These are phyloP conservation scores for Muraenolepis orangiensis DNA, from an alignment of 2,797 vertebrate species.

Conservation along the genomic window DNA sequence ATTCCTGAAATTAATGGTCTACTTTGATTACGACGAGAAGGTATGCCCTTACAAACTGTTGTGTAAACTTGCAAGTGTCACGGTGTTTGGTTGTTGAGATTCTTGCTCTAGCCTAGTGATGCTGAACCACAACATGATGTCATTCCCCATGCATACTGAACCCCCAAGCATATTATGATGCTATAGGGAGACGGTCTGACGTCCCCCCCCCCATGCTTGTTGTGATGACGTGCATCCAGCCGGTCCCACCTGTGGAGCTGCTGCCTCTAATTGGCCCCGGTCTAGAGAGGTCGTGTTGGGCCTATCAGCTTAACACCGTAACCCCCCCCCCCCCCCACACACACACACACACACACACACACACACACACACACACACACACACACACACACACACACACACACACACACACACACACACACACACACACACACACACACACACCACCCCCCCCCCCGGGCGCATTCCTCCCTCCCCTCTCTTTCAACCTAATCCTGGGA, in stretches of 20 bases:
- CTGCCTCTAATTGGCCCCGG: too few relatives aligned
- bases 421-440: too few relatives aligned
- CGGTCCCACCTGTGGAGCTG: not conserved
- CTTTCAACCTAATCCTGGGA: constrained; percentile 58
- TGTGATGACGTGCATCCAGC: not conserved
- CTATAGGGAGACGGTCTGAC: not conserved
- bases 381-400: too few relatives aligned
- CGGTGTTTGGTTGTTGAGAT: too few relatives aligned
- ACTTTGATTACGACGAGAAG: not conserved
- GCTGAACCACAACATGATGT: too few relatives aligned
- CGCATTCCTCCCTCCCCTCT: constrained; percentile 50
- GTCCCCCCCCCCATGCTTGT: not conserved
- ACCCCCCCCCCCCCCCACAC: constrained; percentile 17
- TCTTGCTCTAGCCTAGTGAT: too few relatives aligned
- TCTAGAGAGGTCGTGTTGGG: not conserved
- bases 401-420: too few relatives aligned
- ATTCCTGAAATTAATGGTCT: not conserved
- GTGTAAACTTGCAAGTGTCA: too few relatives aligned
- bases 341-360: too few relatives aligned
- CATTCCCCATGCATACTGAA: not conserved
- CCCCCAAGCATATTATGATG: not conserved
- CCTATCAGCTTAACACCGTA: not conserved
- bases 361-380: too few relatives aligned
- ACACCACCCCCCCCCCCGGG: constrained; percentile 30
- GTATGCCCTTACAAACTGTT: not conserved